phyloP scores from a whole-genome alignment of 1,140 invertebrate species.

The Araneus ventricosus region DNA sequence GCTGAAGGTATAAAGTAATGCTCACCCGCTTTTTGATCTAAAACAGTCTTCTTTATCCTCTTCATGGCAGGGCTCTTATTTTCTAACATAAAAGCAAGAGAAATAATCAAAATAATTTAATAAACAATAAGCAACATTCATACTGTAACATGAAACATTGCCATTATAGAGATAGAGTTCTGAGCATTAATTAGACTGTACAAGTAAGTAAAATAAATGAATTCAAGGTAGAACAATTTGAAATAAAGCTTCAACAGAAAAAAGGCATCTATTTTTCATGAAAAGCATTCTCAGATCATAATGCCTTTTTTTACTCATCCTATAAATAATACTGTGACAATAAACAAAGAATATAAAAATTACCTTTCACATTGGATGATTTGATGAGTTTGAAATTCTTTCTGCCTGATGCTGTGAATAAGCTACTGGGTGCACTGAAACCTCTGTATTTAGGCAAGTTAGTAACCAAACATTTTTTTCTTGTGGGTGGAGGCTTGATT shows the following conservation, averaged over 20 bases:
- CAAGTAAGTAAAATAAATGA: too few species aligned
- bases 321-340: too few species aligned
- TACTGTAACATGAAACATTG: too few species aligned
- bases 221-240: too few species aligned
- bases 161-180: too few species aligned
- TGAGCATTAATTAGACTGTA: too few species aligned
- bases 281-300: too few species aligned
- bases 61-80: neutral
- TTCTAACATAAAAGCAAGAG: neutral
- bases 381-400: constrained; percentile 3
- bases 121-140: too few species aligned
- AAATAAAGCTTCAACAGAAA: too few species aligned
- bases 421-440: constrained; percentile 15
- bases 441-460: constrained; percentile 48
- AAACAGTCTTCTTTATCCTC: neutral
- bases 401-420: neutral
- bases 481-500: neutral
- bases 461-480: constrained; percentile 42
- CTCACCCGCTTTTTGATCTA: neutral
- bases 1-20: neutral
- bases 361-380: neutral
- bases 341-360: neutral
- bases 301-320: too few species aligned
- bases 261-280: neutral
- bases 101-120: too few species aligned